Conservation (phyloP, 2,113 vertebrate species). For the Arvicanthis niloticus region DNA sequence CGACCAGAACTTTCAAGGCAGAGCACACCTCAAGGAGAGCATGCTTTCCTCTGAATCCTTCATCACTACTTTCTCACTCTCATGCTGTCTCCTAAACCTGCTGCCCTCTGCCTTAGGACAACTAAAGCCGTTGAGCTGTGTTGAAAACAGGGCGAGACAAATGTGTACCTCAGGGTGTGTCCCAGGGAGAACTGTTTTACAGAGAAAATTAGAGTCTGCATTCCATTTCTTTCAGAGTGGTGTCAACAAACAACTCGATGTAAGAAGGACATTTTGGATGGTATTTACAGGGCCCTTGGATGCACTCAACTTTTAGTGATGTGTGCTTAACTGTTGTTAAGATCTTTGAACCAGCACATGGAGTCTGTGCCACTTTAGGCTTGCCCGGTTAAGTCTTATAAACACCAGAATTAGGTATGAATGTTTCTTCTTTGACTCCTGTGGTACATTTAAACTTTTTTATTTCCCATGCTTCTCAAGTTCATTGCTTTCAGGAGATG, state of each 20-base stretch:
- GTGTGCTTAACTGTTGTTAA: neutral
- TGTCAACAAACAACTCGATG: constrained; percentile 21
- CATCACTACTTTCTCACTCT: neutral
- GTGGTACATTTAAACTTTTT: neutral
- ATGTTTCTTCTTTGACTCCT: neutral
- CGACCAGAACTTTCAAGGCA: neutral
- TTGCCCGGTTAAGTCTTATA: neutral
- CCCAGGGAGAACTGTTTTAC: neutral
- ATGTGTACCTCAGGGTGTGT: neutral
- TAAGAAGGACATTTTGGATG: constrained; percentile 8
- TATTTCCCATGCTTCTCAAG: neutral
- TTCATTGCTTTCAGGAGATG: neutral
- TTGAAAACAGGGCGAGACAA: neutral
- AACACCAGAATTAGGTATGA: neutral
- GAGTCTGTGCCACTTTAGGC: neutral
- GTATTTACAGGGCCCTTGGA: constrained; percentile 33
- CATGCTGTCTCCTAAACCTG: neutral
- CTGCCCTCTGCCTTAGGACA: neutral
- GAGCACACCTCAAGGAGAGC: neutral
- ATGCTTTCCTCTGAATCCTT: neutral
- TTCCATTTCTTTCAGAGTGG: constrained; percentile 26
- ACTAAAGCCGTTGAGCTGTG: neutral
- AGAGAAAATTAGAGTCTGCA: neutral
- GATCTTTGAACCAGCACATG: neutral
- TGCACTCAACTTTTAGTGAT: neutral